These are phyloP conservation scores for Tribolium madens DNA, from an alignment of 1,140 invertebrate genomes.

Conservation along the genomic window DNA sequence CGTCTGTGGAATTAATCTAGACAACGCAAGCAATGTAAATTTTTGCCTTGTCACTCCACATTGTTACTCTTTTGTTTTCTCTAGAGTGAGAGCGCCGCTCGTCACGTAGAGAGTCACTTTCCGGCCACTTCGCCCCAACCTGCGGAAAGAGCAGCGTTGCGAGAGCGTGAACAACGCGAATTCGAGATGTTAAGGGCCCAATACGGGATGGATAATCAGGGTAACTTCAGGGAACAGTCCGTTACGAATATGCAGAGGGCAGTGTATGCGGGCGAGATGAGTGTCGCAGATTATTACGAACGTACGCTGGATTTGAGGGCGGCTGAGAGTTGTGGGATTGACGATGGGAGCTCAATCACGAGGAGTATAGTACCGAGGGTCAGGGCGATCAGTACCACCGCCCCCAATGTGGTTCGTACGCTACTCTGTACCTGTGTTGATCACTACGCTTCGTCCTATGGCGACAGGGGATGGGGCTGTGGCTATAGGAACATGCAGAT, in stretches of 20 bases:
- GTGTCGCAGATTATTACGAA: slow-evolving; percentile 87
- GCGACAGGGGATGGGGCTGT: slow-evolving; percentile 91
- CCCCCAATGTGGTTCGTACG: slow-evolving; percentile 76
- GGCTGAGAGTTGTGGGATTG: slow-evolving; percentile 82
- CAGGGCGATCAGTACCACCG: slow-evolving; percentile 75
- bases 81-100: slow-evolving; percentile 67
- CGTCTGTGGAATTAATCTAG: slow-evolving; percentile 61
- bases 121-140: slow-evolving; percentile 60
- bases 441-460: slow-evolving; percentile 88
- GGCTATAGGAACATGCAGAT: slow-evolving; percentile 93
- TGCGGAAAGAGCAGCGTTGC: slow-evolving; percentile 77
- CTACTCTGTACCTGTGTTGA: slow-evolving; percentile 84
- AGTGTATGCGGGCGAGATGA: slow-evolving; percentile 86
- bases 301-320: slow-evolving; percentile 79
- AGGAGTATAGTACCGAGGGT: slow-evolving; percentile 73
- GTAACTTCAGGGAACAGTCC: slow-evolving; percentile 77
- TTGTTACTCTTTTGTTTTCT: not conserved
- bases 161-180: slow-evolving; percentile 80
- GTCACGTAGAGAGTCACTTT: slow-evolving; percentile 65
- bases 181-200: slow-evolving; percentile 85
- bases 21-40: slow-evolving; percentile 60
- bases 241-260: slow-evolving; percentile 86
- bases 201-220: slow-evolving; percentile 90
- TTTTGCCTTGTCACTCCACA: not conserved
- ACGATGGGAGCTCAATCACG: slow-evolving; percentile 85